Base-by-base conservation (phyloP, 2,113 vertebrate species). In the Sinosuthora webbiana region DNA sequence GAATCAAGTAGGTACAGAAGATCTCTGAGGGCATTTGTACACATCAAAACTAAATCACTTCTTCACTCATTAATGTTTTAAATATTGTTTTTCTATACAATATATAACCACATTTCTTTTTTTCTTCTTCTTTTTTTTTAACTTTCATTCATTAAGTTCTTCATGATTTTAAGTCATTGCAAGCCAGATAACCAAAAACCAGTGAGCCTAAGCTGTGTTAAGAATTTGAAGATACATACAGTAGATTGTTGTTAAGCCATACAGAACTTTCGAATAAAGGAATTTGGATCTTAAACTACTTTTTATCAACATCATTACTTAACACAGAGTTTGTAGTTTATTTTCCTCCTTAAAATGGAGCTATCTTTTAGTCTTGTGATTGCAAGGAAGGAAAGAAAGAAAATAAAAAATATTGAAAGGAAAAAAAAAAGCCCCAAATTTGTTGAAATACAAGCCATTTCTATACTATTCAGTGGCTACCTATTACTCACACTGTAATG, bases 341-440 rank as follows among this genome's bases (percentile, higher is more conserved):
- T 42, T 83, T 80, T 75, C 24, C 10, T 19, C 14, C 15, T 71
- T 59, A 33, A 80, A 78, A 56, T 25, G 31, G 64, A 49, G 17
- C 1, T 35, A 12, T 15, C 1, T 56, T 67, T 28, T 49, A 57
- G 9, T 60, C 7, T 53, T 30, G 3, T 69, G n/a, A 27, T 45
- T 76, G 47, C 6, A 87, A 67, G 9, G 13, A 83, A 68, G 5
- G n/a, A 53, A 17, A 55, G 8, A 70, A 70, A 57, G 6, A 7
- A 62, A 59, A 39, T 3, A n/a, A 70, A 78, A 49, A 11, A 15
- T 16, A 45, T 27, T 8, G 4, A 73, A 68, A 49, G 3, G 2
- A 12, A 50, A 42, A 23, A 0, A 0, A 8, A 47, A 39, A 39
- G 37, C 8, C 11, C 8, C 9, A 74, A 60, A n/a, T 27, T 27